Evolutionary conservation across 1,140 invertebrate genomes (phyloP).

Genomic region (Neodiprion lecontei): DNA sequence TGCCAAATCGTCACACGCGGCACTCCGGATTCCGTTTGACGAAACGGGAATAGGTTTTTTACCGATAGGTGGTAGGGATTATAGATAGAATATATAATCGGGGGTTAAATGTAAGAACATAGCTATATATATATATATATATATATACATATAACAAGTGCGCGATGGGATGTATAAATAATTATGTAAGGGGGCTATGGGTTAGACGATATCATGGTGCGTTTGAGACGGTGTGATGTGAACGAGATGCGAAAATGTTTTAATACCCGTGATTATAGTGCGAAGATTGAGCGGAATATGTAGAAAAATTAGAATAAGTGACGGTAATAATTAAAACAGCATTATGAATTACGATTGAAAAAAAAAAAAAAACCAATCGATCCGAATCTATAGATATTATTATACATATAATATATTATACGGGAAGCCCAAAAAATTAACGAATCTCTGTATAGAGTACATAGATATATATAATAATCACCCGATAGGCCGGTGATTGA

Average conservation of each 20-base stretch:
- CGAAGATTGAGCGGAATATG: neutral
- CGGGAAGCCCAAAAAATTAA: too few relatives aligned
- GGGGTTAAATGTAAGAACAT: conserved; percentile 19
- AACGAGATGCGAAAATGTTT: neutral
- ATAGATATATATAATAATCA: too few relatives aligned
- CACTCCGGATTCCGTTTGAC: neutral
- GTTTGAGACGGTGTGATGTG: conserved; percentile 5
- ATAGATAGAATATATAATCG: conserved; percentile 29
- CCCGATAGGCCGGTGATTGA: neutral
- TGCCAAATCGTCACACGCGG: neutral
- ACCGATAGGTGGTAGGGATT: conserved; percentile 43
- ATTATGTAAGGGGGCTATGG: conserved; percentile 42
- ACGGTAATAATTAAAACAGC: neutral
- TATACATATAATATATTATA: neutral
- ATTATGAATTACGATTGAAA: neutral
- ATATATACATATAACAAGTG: conserved; percentile 8
- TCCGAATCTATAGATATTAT: neutral
- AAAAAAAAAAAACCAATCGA: neutral
- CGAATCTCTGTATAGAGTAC: too few relatives aligned
- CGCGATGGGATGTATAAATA: conserved; percentile 14
- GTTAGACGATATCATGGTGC: conserved; percentile 56
- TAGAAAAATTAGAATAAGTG: neutral
- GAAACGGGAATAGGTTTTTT: conserved; percentile 48
- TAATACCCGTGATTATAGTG: neutral
- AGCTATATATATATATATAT: conserved; percentile 13